Conservation (phyloP, 92 coral and sea anemone species). For the Epizoanthus rinbou region DNA sequence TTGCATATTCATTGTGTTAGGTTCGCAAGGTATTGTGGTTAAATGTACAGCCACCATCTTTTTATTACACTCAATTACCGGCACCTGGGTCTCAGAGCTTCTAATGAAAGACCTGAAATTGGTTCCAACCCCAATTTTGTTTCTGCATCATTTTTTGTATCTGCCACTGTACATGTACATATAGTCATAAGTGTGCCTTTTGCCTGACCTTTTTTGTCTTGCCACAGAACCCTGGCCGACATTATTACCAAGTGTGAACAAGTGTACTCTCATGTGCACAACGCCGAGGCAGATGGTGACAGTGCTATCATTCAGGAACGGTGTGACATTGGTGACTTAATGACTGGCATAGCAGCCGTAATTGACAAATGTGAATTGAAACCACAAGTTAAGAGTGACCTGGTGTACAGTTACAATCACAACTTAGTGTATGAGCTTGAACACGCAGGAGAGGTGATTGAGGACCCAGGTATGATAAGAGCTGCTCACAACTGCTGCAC, state of each 20-base stretch:
- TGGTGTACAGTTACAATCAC: conserved; percentile 60
- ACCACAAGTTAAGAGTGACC: conserved; percentile 62
- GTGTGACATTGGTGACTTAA: conserved; percentile 52
- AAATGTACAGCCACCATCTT: too few relatives aligned
- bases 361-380: conserved; percentile 63
- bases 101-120: too few relatives aligned
- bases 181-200: not conserved
- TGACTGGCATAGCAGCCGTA: conserved; percentile 56
- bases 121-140: too few relatives aligned
- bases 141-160: too few relatives aligned
- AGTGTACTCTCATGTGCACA: conserved; percentile 60
- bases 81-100: too few relatives aligned
- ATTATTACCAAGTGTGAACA: conserved; percentile 65
- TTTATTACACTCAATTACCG: too few relatives aligned
- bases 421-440: conserved; percentile 64
- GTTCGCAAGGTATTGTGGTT: too few relatives aligned
- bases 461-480: conserved; percentile 40
- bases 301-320: conserved; percentile 72
- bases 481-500: not conserved
- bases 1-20: too few relatives aligned
- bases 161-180: too few relatives aligned
- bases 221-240: conserved; percentile 63
- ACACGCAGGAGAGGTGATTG: conserved; percentile 55
- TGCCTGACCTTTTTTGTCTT: not conserved
- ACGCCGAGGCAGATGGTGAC: conserved; percentile 62